Percentiles rank a stretch among this genome's conserved stretches.
These are phyloP conservation scores for Zeuzera pyrina DNA, from an alignment of 2,888 invertebrate species.

Conservation along the genomic window DNA sequence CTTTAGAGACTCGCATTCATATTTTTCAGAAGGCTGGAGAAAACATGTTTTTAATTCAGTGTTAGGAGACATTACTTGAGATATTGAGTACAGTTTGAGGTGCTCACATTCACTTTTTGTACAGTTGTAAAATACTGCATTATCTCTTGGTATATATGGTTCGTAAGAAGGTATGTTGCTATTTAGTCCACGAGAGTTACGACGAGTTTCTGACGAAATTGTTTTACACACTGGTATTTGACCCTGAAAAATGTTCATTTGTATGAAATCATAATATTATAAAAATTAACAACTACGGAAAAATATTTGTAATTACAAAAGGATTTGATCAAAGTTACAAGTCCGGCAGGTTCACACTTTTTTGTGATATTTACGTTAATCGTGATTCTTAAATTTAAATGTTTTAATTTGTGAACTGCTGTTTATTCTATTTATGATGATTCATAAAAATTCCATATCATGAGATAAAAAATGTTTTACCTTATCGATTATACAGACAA, in stretches of 20 bases:
- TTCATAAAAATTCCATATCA: too few relatives aligned
- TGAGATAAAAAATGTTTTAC: conserved; percentile 21
- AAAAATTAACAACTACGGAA: too few relatives aligned
- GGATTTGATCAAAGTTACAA: too few relatives aligned
- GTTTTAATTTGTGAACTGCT: too few relatives aligned
- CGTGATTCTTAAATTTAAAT: too few relatives aligned
- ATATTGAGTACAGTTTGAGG: conserved; percentile 34
- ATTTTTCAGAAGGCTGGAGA: conserved; percentile 20
- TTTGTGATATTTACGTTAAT: too few relatives aligned
- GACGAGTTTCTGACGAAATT: conserved; percentile 21
- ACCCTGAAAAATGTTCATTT: conserved; percentile 36
- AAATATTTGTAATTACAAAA: too few relatives aligned
- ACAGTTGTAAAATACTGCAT: conserved; percentile 40
- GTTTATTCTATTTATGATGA: too few relatives aligned
- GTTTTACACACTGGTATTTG: conserved; percentile 33
- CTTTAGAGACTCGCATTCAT: conserved; percentile 39
- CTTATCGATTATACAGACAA: conserved; percentile 45
- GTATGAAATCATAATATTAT: neutral
- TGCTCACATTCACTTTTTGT: conserved; percentile 30
- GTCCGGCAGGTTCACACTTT: too few relatives aligned
- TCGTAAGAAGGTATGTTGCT: conserved; percentile 40
- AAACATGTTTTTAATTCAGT: conserved; percentile 37
- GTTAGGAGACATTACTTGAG: conserved; percentile 33
- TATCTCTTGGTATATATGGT: conserved; percentile 47
- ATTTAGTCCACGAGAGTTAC: conserved; percentile 17